These are phyloP conservation scores for Diplodus puntazzo DNA, from an alignment of 2,797 vertebrate genomes.

Conservation along the genomic window DNA sequence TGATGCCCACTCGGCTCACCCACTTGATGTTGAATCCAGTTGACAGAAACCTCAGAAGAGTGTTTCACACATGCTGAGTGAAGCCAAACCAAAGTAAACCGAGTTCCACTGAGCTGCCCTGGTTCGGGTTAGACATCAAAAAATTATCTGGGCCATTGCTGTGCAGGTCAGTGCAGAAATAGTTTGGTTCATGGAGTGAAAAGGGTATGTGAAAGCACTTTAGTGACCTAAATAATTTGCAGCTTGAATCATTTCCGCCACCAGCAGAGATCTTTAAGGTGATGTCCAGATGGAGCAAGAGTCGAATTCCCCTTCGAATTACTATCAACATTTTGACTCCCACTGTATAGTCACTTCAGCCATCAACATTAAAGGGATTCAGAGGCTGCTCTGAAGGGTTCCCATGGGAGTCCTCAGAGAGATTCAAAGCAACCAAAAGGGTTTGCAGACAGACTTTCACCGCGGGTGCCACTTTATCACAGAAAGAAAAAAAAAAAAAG, in stretches of 20 bases:
- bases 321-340: constrained; percentile 47
- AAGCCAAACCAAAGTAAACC: constrained; percentile 72
- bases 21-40: constrained; percentile 74
- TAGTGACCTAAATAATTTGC: constrained; percentile 65
- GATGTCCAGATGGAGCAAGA: constrained; percentile 37
- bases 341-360: constrained; percentile 60
- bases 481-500: constrained; percentile 45
- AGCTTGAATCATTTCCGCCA: constrained; percentile 36
- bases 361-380: constrained; percentile 67
- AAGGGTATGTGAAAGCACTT: constrained; percentile 53
- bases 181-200: constrained; percentile 60
- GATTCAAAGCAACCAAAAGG: constrained; percentile 59
- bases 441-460: constrained; percentile 54
- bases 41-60: constrained; percentile 71
- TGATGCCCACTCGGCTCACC: constrained; percentile 61
- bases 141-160: constrained; percentile 68
- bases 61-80: constrained; percentile 75
- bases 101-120: constrained; percentile 63
- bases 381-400: constrained; percentile 61
- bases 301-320: constrained; percentile 46
- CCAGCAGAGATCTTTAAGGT: constrained; percentile 41
- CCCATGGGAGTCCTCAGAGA: constrained; percentile 59
- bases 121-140: constrained; percentile 72
- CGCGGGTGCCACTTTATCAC: constrained; percentile 56
- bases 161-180: constrained; percentile 66